These are phyloP conservation scores for Agrilus cyanescens DNA, from an alignment of 2,888 invertebrate species.

Conservation along the genomic window DNA sequence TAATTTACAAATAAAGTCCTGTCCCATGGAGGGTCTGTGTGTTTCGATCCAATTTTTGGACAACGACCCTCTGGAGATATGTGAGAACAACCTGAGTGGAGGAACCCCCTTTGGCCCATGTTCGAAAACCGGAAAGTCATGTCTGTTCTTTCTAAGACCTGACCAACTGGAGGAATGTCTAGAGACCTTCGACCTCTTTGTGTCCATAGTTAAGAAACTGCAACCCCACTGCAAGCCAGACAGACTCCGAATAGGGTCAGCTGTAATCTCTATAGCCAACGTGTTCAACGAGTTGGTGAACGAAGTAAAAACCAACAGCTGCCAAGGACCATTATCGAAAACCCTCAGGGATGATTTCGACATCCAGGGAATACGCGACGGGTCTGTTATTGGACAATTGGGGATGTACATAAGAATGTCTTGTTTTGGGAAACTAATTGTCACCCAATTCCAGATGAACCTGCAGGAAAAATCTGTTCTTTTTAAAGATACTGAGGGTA, in stretches of 20 bases:
- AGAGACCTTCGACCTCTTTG: slow-evolving; percentile 38
- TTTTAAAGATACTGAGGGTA: slow-evolving; percentile 35
- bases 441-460: slow-evolving; percentile 51
- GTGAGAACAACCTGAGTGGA: slow-evolving; percentile 41
- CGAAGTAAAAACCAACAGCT: slow-evolving; percentile 28
- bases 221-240: slow-evolving; percentile 51
- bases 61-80: slow-evolving; percentile 48
- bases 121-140: slow-evolving; percentile 54
- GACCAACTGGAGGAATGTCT: slow-evolving; percentile 40
- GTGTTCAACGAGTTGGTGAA: slow-evolving; percentile 46
- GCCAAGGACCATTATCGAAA: slow-evolving; percentile 41
- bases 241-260: slow-evolving; percentile 45
- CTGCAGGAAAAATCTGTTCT: slow-evolving; percentile 33
- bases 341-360: slow-evolving; percentile 49
- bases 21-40: slow-evolving; percentile 37
- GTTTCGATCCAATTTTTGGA: slow-evolving; percentile 47
- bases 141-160: slow-evolving; percentile 49
- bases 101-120: slow-evolving; percentile 23
- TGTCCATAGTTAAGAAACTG: slow-evolving; percentile 47
- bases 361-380: slow-evolving; percentile 37
- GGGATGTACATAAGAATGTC: slow-evolving; percentile 50
- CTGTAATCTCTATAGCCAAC: slow-evolving; percentile 46
- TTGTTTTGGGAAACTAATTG: slow-evolving; percentile 52
- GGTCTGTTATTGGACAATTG: slow-evolving; percentile 44
- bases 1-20: slow-evolving; percentile 22